Percentiles rank a stretch among this genome's conserved stretches.
phyloP scores from a whole-genome alignment of 2,888 invertebrate genomes.

The Hedychridium roseum region DNA sequence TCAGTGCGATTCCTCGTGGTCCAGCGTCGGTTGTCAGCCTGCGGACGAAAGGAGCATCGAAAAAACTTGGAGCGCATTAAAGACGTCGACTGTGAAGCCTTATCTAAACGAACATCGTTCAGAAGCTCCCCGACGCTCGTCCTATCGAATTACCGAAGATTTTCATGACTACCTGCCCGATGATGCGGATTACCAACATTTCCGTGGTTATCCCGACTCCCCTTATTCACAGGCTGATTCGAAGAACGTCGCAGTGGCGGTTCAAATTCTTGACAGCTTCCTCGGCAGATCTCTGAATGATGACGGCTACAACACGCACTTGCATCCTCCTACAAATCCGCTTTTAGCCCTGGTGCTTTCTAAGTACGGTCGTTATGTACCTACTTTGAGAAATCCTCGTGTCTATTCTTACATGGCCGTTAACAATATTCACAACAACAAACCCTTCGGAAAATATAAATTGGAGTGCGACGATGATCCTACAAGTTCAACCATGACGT shows the following conservation, averaged over 20 bases:
- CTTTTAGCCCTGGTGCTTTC: constrained; percentile 70
- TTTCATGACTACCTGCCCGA: constrained; percentile 20
- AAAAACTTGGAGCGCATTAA: too few species aligned
- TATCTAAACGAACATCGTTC: neutral
- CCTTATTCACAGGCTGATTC: constrained; percentile 19
- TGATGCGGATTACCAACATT: constrained; percentile 17
- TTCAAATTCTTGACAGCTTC: constrained; percentile 44
- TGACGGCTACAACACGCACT: constrained; percentile 66
- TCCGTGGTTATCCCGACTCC: constrained; percentile 25
- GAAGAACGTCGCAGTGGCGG: constrained; percentile 35
- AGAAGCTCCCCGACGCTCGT: constrained; percentile 8
- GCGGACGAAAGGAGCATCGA: neutral
- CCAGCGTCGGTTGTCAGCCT: neutral
- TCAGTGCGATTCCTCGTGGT: neutral
- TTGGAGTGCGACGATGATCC: constrained; percentile 34
- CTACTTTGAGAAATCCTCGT: constrained; percentile 39
- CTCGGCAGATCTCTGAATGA: constrained; percentile 36
- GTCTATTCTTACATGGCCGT: constrained; percentile 70
- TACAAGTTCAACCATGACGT: too few species aligned
- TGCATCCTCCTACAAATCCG: constrained; percentile 70
- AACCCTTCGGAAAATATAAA: constrained; percentile 72
- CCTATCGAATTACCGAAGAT: constrained; percentile 27
- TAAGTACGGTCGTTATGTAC: constrained; percentile 71
- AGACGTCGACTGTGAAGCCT: too few species aligned
- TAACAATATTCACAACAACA: constrained; percentile 73